Evolutionary conservation across 2,888 invertebrate genomes (phyloP).

Genomic region (Trichopria drosophilae): DNA sequence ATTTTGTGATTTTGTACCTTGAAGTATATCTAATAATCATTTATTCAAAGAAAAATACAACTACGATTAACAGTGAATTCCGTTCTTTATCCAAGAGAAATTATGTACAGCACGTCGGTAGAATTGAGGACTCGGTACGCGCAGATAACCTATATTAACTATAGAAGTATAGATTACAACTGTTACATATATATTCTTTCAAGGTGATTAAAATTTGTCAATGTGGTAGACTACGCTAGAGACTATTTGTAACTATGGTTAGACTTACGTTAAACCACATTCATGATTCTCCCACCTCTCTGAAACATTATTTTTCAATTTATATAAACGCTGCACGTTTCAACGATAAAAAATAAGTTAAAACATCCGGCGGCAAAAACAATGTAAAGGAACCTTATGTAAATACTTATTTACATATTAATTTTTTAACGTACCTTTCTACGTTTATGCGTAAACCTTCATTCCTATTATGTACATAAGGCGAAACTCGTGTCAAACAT

Average conservation of each 20-base stretch:
- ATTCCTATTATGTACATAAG: too few relatives aligned
- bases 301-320: too few relatives aligned
- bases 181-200: constrained; percentile 41
- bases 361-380: constrained; percentile 1
- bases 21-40: constrained; percentile 47
- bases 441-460: too few relatives aligned
- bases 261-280: constrained; percentile 43
- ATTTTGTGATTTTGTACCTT: constrained; percentile 55
- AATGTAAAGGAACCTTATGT: not conserved
- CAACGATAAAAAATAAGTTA: constrained; percentile 10
- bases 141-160: too few relatives aligned
- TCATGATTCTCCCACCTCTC: constrained; percentile 34
- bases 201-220: constrained; percentile 40
- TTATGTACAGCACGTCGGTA: constrained; percentile 51
- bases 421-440: too few relatives aligned
- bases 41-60: constrained; percentile 56
- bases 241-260: constrained; percentile 36
- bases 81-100: constrained; percentile 46
- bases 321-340: too few relatives aligned
- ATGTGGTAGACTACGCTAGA: constrained; percentile 34
- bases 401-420: constrained; percentile 8
- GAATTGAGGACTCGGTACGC: constrained; percentile 11
- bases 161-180: constrained; percentile 41
- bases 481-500: too few relatives aligned
- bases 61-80: constrained; percentile 54